Conservation (phyloP, 2,888 invertebrate species). For the Orchesella flavescens region DNA sequence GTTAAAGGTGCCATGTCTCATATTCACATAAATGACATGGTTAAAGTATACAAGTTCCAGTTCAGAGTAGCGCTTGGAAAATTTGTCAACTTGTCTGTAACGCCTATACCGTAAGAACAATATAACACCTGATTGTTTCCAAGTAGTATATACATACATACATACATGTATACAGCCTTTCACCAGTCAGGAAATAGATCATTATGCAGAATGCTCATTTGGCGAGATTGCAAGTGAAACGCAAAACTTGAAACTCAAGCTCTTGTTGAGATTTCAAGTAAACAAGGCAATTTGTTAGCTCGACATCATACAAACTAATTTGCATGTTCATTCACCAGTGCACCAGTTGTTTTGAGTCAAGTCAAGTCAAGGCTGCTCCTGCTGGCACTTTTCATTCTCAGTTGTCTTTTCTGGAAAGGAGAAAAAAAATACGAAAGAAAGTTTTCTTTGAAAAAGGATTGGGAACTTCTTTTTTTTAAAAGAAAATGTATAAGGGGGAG, state of each 20-base stretch:
- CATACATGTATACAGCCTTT: too few species aligned
- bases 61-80: too few species aligned
- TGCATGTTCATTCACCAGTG: not conserved
- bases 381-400: not conserved
- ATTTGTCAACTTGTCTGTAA: not conserved
- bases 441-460: constrained; percentile 1
- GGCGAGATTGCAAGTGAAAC: not conserved
- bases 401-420: not conserved
- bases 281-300: constrained; percentile 1
- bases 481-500: not conserved
- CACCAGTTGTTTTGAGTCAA: not conserved
- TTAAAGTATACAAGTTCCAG: too few species aligned
- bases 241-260: not conserved
- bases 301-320: not conserved
- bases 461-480: constrained; percentile 18
- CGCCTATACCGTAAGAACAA: not conserved
- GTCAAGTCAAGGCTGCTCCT: not conserved
- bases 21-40: too few species aligned
- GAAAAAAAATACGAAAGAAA: not conserved
- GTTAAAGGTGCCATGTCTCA: too few species aligned
- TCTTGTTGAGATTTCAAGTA: not conserved
- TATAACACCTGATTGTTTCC: not conserved
- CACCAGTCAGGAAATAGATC: too few species aligned
- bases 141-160: too few species aligned
- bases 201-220: not conserved